Evolutionary conservation across 2,888 invertebrate genomes (phyloP), one percentile per base, ranked within the genome.

Genomic region (Ophion costatus): DNA sequence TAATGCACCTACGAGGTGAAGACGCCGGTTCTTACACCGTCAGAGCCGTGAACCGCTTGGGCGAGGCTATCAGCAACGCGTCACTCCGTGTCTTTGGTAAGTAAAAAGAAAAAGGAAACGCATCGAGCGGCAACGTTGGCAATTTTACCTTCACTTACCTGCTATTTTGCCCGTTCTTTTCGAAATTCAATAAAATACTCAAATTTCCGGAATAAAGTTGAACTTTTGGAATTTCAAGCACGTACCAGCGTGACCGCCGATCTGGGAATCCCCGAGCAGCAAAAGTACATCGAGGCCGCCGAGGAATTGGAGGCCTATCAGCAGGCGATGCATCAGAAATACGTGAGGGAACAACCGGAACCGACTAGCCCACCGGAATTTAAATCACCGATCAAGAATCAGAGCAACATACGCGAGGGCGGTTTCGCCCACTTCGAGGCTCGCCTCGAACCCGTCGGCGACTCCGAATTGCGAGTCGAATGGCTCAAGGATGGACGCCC

Each of bases 1-100:
- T 99, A 94, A 96, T 98, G 97, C 98, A 99, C 96, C 97, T 99
- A 96, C 97, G 98, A 95, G 96, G 97, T 95, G 99, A 99, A 96
- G 99, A 99, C 96, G 97, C 98, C 93, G 99, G 99, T 94, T 97
- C 97, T 94, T 98, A 98, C 92, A 98, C 98, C 91, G 97, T 97
- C 93, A 96, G 98, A 92, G 98, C 98, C 94, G 96, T 97, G 89
- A 98, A 98, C 94, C 96, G 97, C 93, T 95, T 97, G 92, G 98
- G 98, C 90, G 98, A 98, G 95, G 98, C 98, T 90, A 96, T 98
- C 91, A 97, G 98, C 94, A 96, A 96, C 90, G 97, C 98, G 87
- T 95, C 96, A 82, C 96, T 98, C 87, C 95, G 95, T 93, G 97
- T 98, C 89, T 96, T 96, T 87, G 95, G 94, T 94, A 89, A 91